Conservation (phyloP, 2,113 vertebrate species). For the Trichechus manatus region DNA sequence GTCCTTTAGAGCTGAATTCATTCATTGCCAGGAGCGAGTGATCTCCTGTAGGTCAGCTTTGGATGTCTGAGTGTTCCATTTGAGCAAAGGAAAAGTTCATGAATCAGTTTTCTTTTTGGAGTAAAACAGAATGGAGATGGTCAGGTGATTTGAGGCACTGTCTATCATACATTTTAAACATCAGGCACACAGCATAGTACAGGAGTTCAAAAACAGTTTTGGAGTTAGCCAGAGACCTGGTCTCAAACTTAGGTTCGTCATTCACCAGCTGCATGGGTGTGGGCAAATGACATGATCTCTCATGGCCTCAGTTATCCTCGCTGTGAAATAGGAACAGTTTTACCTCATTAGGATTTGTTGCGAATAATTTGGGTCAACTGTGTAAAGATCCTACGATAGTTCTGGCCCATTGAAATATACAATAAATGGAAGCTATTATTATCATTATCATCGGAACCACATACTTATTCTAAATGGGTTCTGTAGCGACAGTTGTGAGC, state of each 20-base stretch:
- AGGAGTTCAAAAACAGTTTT: not conserved
- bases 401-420: not conserved
- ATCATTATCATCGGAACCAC: not conserved
- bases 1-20: not conserved
- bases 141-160: not conserved
- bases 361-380: constrained; percentile 6
- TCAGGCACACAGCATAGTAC: not conserved
- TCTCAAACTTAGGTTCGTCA: not conserved
- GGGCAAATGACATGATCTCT: not conserved
- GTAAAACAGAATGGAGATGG: not conserved
- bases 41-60: not conserved
- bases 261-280: not conserved
- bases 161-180: not conserved
- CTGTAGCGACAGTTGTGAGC: not conserved
- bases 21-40: not conserved
- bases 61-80: not conserved
- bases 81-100: not conserved
- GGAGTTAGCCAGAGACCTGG: not conserved
- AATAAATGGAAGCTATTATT: not conserved
- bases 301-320: not conserved
- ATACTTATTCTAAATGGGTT: not conserved
- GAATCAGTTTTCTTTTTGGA: not conserved
- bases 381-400: not conserved
- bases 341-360: not conserved
- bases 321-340: not conserved